A percentile compares a stretch with the other conserved stretches of the same genome.
Evolutionary conservation across 2,888 invertebrate species (phyloP).

Genomic region (Drosophila engyochracea): DNA sequence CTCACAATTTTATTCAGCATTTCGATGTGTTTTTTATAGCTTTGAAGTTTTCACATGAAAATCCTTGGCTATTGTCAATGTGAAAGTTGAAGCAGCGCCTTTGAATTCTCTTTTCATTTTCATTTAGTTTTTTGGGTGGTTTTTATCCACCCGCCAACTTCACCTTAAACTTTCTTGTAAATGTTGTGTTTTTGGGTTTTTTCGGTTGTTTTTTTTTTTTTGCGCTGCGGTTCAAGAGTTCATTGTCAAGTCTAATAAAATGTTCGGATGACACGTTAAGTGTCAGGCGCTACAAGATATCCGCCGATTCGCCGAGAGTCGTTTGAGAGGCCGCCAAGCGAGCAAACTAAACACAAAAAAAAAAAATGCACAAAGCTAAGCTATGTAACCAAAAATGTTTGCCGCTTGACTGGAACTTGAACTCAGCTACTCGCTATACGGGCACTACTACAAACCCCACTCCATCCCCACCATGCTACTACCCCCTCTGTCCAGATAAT

Average conservation of each 20-base stretch:
- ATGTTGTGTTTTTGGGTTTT: conserved; percentile 24
- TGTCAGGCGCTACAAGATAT: conserved; percentile 72
- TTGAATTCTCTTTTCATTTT: conserved; percentile 21
- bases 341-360: conserved; percentile 13
- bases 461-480: background rate
- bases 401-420: conserved; percentile 59
- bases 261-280: conserved; percentile 81
- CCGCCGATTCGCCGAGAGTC: conserved; percentile 36
- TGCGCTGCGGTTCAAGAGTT: conserved; percentile 72
- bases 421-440: conserved; percentile 22
- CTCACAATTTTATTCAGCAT: background rate
- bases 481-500: background rate
- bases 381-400: conserved; percentile 47
- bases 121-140: conserved; percentile 17
- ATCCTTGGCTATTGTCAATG: conserved; percentile 47
- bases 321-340: conserved; percentile 49
- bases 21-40: background rate
- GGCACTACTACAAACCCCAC: background rate
- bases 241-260: conserved; percentile 82
- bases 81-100: conserved; percentile 55
- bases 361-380: conserved; percentile 15
- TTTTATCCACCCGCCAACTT: conserved; percentile 39
- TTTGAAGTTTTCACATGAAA: conserved; percentile 21
- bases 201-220: background rate
- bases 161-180: conserved; percentile 27